Evolutionary conservation across 2,797 vertebrate genomes (phyloP).

Genomic region (Eulemur mongoz): DNA sequence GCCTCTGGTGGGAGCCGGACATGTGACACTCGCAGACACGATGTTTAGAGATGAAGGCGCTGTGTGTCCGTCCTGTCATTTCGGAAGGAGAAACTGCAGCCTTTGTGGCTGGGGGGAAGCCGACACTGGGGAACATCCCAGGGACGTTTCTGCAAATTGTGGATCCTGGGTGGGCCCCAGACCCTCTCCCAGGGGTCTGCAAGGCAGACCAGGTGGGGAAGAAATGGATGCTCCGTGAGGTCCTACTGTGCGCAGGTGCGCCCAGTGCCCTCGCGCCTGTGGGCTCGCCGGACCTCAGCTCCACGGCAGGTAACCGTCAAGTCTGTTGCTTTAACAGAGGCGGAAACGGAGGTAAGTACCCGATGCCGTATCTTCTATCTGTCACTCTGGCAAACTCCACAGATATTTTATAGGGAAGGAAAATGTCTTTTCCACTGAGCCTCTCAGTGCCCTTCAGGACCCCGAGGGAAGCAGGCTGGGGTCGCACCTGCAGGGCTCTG

Average conservation of each 20-base stretch:
- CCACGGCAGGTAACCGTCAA: not conserved
- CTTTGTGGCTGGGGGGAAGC: not conserved
- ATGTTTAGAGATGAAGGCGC: not conserved
- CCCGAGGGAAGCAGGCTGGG: accelerated
- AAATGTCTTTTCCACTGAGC: not conserved
- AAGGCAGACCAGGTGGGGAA: not conserved
- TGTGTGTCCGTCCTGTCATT: not conserved
- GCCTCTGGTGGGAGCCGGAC: not conserved
- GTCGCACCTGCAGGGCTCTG: accelerated
- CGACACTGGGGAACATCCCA: not conserved
- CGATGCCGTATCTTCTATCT: not conserved
- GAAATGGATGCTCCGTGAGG: not conserved
- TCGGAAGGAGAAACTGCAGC: not conserved
- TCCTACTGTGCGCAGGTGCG: not conserved
- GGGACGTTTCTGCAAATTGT: not conserved
- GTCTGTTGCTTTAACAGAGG: not conserved
- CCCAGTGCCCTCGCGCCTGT: accelerated
- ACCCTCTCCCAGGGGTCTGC: not conserved
- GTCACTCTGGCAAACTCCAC: not conserved
- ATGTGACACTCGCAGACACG: not conserved
- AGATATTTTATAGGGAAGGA: not conserved
- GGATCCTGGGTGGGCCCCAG: not conserved
- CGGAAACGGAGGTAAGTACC: not conserved
- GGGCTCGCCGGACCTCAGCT: not conserved
- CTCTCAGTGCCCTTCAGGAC: not conserved